Base-by-base conservation (phyloP, 2,888 invertebrate species). In the Dolomedes plantarius region DNA sequence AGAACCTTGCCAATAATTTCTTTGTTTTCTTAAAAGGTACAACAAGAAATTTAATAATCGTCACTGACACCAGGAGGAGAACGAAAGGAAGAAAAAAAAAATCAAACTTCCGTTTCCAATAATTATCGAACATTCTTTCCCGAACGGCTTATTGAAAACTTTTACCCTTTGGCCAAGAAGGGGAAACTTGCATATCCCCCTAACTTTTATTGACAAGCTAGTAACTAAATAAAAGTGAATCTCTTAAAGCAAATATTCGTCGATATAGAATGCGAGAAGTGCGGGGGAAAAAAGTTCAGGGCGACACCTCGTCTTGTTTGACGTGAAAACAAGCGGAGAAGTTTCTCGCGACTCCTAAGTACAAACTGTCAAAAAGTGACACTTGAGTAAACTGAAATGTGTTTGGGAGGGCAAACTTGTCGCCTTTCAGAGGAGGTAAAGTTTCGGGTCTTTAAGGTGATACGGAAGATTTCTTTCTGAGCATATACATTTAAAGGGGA, bases 361-460 rank as follows among this genome's bases (percentile, higher is more conserved):
- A 73, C 46, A 67, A 67, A 72, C 80, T 81, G 81, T 74, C 81
- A 81, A 74, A 62, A 81, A 81, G 62, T 74, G 81, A 81, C 74
- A 67, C 46, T 67, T 27, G 62, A 19, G 74, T 73, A 81, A 74
- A 81, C 81, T 69, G 62, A 32, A 19, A 62, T 28, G 39, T 31
- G 29, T 65, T 65, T 29, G 31, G 31, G n/a, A 65, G 65, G 56
- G 56, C 56, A 56, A 19, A 56, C 56, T 56, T 56, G 56, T 56
- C 56, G 56, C 23, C 11, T 56, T 56, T 3, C 19, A 56, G 23
- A 23, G 23, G 56, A 23, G 23, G 56, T 56, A 56, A 23, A 56
- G 23, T 23, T 46, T 5, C 41, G 13, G 9, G 6, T 46, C 41
- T 46, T 46, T 46, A 46, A 46, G 41, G 41, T 16, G 41, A 46